Conservation (phyloP, 2,797 vertebrate species). For the Momotus momota region DNA sequence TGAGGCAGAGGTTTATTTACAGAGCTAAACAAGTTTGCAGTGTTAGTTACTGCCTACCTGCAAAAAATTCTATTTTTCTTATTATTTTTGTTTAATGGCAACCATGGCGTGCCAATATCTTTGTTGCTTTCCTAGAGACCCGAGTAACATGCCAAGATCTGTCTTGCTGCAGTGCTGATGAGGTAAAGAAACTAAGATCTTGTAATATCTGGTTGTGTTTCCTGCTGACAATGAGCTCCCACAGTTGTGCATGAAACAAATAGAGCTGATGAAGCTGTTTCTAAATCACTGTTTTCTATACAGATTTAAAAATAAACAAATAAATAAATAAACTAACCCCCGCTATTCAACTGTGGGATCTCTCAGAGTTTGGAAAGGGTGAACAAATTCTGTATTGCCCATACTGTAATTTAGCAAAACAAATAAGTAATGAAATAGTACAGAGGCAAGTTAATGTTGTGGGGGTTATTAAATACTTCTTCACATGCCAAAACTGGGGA, state of each 20-base stretch:
- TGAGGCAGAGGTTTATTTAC: neutral
- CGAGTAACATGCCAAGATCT: neutral
- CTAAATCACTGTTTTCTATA: neutral
- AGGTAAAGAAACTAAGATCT: neutral
- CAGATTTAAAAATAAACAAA: neutral
- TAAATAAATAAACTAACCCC: neutral
- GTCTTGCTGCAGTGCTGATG: neutral
- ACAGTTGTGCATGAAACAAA: neutral
- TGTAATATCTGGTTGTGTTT: neutral
- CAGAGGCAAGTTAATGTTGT: neutral
- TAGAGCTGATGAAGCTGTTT: neutral
- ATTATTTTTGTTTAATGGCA: neutral
- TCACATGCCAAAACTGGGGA: rapidly evolving
- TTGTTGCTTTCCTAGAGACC: neutral
- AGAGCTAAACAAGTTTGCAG: neutral
- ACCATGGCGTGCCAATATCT: neutral
- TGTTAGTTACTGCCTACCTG: neutral
- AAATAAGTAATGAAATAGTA: neutral
- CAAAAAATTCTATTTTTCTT: neutral
- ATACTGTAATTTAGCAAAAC: neutral
- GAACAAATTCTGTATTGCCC: neutral
- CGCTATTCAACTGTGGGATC: neutral
- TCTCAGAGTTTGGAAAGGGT: neutral
- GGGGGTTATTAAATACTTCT: neutral
- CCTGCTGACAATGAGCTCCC: neutral